Evolutionary conservation across 2,113 vertebrate species (phyloP).

Genomic region (Thamnophis sirtalis): DNA sequence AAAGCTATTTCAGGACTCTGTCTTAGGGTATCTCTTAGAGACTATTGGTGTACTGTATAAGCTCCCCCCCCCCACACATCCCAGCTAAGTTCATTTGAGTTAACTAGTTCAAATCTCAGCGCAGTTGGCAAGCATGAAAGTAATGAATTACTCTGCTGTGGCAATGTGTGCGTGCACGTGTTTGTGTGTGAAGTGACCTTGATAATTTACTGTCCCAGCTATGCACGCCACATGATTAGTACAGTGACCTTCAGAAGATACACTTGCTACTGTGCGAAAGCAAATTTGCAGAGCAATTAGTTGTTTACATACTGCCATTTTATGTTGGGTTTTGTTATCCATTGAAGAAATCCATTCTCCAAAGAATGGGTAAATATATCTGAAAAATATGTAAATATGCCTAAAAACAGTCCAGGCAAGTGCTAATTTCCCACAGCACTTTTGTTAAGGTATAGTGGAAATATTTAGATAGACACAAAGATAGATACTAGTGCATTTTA

Average conservation of each 20-base stretch:
- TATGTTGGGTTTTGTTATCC: neutral
- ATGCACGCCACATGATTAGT: neutral
- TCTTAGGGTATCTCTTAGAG: neutral
- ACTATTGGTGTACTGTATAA: neutral
- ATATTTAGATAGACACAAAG: neutral
- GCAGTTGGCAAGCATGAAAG: neutral
- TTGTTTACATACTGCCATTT: neutral
- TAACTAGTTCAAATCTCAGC: slow-evolving; percentile 3
- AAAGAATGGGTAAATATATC: neutral
- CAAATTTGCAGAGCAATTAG: neutral
- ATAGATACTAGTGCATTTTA: neutral
- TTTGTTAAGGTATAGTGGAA: neutral
- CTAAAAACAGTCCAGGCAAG: too few relatives aligned
- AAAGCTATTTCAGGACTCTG: neutral
- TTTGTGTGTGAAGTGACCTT: neutral
- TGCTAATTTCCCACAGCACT: neutral
- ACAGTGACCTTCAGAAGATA: neutral
- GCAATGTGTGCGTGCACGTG: neutral
- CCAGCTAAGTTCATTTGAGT: slow-evolving; percentile 2
- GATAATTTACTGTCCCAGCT: neutral
- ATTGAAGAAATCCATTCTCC: neutral
- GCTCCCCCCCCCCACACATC: neutral
- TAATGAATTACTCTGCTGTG: neutral
- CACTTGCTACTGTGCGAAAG: neutral
- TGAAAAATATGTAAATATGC: neutral